Percentiles rank a stretch among this genome's conserved stretches.
Conservation (phyloP, 2,113 vertebrate species). For the Cranoglanis bouderius region DNA sequence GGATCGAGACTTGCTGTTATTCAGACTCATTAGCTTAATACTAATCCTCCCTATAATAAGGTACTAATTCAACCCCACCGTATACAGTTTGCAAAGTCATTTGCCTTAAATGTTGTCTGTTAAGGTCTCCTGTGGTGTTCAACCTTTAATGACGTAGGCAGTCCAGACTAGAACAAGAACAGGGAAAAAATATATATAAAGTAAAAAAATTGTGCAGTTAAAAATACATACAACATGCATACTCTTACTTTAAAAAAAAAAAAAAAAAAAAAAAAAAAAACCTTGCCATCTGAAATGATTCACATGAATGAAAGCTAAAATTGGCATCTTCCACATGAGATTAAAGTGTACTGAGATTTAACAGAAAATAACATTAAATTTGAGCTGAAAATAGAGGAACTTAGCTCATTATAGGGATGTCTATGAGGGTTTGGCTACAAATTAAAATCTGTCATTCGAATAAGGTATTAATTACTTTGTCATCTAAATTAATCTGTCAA, state of each 20-base stretch:
- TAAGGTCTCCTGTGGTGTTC: background rate
- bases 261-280: background rate
- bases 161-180: constrained; percentile 17
- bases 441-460: constrained; percentile 40
- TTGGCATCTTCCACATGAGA: background rate
- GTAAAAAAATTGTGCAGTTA: background rate
- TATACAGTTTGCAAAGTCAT: background rate
- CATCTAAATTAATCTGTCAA: constrained; percentile 43
- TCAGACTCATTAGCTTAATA: background rate
- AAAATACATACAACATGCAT: background rate
- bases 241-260: background rate
- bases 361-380: constrained; percentile 26
- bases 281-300: background rate
- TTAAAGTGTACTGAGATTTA: constrained; percentile 6
- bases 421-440: constrained; percentile 22
- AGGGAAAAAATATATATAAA: background rate
- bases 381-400: constrained; percentile 27
- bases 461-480: constrained; percentile 38
- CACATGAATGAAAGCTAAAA: constrained; percentile 19
- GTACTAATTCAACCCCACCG: background rate
- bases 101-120: constrained; percentile 8
- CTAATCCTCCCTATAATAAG: background rate
- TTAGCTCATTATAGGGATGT: constrained; percentile 20
- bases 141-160: background rate
- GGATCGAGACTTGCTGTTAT: background rate